Base-by-base conservation (phyloP, 2,797 vertebrate genomes). In the Pipistrellus pipistrellus region DNA sequence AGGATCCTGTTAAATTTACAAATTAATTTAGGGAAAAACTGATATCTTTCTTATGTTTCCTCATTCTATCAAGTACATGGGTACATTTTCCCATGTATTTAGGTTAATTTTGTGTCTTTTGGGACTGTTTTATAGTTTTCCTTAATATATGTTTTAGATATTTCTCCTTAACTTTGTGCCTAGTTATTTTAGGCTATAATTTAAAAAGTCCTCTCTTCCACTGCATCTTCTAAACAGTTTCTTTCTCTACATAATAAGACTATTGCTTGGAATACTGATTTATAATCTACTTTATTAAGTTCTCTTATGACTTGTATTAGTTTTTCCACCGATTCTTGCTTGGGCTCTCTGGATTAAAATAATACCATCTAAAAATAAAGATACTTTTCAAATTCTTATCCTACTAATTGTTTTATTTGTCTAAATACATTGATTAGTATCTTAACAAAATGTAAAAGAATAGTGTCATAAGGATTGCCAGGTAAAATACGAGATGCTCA, bases 221-320 rank as follows among this genome's bases (percentile, higher is more conserved):
- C 4, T 12, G 21, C 20, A 84, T 77, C 27, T 77, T 76, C n/a
- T 84, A 69, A 20, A 69, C 21, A 51, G 41, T 69, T 84, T 69
- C 41, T 27, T 68, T 59, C 72, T 62, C 20, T 77, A 77, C 25
- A 68, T 68, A 64, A 64, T 64, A 88, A 69, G 6, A 55, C 25
- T 88, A 25, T 48, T 76, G n/a, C 38, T 93, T 88, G 82, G 13
- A 83, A 83, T 68, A 48, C 23, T 83, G n/a, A 57, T 38, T 76
- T 57, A 88, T 83, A 88, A 88, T 15, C 25, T 76, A 59, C 13
- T 68, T 93, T 57, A 83, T 15, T 76, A 68, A 75, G 25, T 83
- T 73, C 12, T 76, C 48, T 75, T 57, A 88, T 48, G 35, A 82
- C 2, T 80, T 87, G 25, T 77, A 76, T 59, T 59, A 84, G 15